Evolutionary conservation across 1,140 invertebrate species (phyloP).

Genomic region (Lamellibrachia luymesi): DNA sequence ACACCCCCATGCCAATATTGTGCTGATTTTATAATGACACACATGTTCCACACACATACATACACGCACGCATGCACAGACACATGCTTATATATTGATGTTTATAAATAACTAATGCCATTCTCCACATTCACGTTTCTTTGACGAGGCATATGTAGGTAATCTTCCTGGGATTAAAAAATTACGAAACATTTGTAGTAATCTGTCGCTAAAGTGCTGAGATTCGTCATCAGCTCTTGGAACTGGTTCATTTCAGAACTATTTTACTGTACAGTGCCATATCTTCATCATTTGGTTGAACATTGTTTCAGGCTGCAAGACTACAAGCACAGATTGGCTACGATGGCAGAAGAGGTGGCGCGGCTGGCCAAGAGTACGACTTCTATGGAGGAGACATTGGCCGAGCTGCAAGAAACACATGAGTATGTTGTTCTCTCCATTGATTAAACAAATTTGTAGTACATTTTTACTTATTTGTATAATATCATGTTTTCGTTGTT

Average conservation of each 20-base stretch:
- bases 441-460: too few species aligned
- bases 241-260: background rate
- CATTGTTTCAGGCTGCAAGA: conserved; percentile 40
- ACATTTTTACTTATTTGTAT: too few species aligned
- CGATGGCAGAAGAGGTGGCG: conserved; percentile 49
- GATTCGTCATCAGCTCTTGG: background rate
- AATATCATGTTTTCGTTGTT: too few species aligned
- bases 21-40: too few species aligned
- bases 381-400: conserved; percentile 44
- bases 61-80: too few species aligned
- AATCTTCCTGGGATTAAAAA: background rate
- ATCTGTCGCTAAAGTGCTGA: background rate
- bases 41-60: too few species aligned
- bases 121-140: too few species aligned
- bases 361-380: conserved; percentile 44
- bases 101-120: too few species aligned
- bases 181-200: background rate
- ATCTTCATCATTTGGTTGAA: background rate
- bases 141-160: too few species aligned
- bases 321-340: conserved; percentile 40
- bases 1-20: too few species aligned
- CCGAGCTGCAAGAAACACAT: conserved; percentile 45
- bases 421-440: conserved; percentile 38
- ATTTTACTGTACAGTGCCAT: background rate
- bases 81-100: too few species aligned